Evolutionary conservation across 2,113 vertebrate species (phyloP).

Genomic region (Tachuris rubrigastra): DNA sequence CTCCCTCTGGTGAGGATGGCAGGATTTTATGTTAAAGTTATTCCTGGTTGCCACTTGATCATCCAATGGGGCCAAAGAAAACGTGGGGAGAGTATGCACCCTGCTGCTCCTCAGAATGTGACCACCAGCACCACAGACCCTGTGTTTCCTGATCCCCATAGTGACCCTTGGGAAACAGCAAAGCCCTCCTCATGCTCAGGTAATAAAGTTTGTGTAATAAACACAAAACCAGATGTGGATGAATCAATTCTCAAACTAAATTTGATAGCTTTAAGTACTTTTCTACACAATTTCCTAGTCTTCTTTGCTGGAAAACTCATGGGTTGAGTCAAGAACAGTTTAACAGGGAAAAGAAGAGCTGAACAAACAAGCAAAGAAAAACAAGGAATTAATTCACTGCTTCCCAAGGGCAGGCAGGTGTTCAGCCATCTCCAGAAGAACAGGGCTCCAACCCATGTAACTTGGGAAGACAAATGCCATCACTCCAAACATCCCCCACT

Average conservation of each 20-base stretch:
- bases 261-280: not conserved
- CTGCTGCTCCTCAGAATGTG: not conserved
- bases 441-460: rapidly evolving
- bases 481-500: not conserved
- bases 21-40: not conserved
- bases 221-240: rapidly evolving
- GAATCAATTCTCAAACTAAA: not conserved
- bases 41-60: rapidly evolving
- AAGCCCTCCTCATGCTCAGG: not conserved
- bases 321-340: not conserved
- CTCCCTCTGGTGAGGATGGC: not conserved
- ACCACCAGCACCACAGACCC: rapidly evolving
- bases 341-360: not conserved
- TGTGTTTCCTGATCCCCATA: rapidly evolving
- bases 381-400: not conserved
- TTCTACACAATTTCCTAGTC: not conserved
- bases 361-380: not conserved
- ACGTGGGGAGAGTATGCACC: not conserved
- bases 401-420: not conserved
- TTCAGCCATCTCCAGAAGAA: not conserved
- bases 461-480: not conserved
- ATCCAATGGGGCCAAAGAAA: too few relatives aligned
- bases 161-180: not conserved
- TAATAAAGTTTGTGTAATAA: not conserved
- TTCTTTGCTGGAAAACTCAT: not conserved